Evolutionary conservation across 2,113 vertebrate species (phyloP).

Genomic region (Callorhinus ursinus): DNA sequence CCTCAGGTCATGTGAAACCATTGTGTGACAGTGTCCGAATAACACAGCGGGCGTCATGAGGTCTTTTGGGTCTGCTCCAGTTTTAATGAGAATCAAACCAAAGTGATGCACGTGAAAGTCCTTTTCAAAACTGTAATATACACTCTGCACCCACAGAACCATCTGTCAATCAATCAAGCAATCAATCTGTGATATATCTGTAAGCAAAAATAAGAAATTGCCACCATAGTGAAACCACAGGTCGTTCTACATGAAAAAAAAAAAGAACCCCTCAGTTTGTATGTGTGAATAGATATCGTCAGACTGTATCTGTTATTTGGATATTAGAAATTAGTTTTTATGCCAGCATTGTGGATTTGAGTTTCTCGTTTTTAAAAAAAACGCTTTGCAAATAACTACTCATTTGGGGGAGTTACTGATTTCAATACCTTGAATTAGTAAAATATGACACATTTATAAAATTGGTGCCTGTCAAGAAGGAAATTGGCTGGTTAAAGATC

Average conservation of each 20-base stretch:
- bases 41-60: accelerated
- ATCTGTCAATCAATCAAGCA: not conserved
- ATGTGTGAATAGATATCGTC: not conserved
- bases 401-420: not conserved
- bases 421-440: not conserved
- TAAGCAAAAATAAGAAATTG: not conserved
- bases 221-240: not conserved
- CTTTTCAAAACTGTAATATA: not conserved
- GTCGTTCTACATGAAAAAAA: not conserved
- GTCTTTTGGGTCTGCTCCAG: not conserved
- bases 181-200: not conserved
- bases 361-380: not conserved
- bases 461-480: not conserved
- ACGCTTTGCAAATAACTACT: not conserved
- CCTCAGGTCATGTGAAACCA: not conserved
- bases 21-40: accelerated
- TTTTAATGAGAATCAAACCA: not conserved
- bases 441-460: not conserved
- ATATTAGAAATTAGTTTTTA: not conserved
- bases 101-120: not conserved
- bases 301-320: not conserved
- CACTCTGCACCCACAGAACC: not conserved
- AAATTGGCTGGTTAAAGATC: conserved; percentile 3
- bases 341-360: not conserved
- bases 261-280: not conserved